Percentiles rank a stretch among this genome's conserved stretches.
Conservation (phyloP, 2,113 vertebrate genomes). For the Anarrhichthys ocellatus region DNA sequence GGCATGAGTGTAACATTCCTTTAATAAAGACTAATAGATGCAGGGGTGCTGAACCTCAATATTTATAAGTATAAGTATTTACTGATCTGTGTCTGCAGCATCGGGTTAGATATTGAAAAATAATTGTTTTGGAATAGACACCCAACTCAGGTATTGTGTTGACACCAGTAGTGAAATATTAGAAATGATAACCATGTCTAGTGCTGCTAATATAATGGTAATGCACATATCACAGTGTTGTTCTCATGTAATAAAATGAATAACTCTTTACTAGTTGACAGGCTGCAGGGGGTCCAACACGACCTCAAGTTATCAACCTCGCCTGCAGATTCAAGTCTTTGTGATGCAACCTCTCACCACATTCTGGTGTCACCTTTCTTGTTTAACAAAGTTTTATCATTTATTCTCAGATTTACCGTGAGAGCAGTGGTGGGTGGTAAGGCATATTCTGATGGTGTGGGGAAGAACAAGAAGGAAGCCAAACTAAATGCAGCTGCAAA, state of each 20-base stretch:
- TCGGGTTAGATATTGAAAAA: neutral
- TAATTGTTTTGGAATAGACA: too few species aligned
- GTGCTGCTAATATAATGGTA: neutral
- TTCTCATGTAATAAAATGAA: neutral
- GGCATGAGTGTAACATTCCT: neutral
- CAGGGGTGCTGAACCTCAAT: neutral
- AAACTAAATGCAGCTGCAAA: neutral
- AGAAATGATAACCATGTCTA: neutral
- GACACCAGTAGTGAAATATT: neutral
- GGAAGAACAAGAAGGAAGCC: constrained; percentile 22
- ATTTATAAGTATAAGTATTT: neutral
- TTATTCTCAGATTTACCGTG: constrained; percentile 68
- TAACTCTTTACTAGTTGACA: neutral
- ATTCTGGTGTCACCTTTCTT: too few species aligned
- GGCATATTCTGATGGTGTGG: neutral
- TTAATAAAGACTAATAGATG: neutral
- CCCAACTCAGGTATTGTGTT: neutral
- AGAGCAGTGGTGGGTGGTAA: constrained; percentile 63
- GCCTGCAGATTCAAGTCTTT: constrained; percentile 1
- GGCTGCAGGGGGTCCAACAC: neutral
- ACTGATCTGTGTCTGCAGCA: neutral
- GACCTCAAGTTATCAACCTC: neutral
- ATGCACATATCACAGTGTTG: neutral
- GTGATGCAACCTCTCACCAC: neutral
- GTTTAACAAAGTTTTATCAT: neutral